Base-by-base conservation (phyloP, 2,888 invertebrate genomes). In the Thereva nobilitata region DNA sequence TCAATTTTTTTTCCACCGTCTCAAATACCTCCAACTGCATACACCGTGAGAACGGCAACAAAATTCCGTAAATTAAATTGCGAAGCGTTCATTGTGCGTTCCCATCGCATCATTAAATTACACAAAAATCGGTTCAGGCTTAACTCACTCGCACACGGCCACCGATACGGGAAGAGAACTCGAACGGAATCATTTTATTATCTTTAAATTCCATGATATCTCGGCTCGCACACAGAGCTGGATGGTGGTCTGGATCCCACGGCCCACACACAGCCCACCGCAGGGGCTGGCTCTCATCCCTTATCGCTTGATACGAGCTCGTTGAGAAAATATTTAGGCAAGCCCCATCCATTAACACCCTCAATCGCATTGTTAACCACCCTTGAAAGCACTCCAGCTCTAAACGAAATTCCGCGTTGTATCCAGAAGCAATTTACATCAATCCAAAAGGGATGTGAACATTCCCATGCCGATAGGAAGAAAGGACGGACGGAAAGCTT, bases 351-450 rank as follows among this genome's bases (percentile, higher is more conserved):
- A 61, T 61, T 61, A 61, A 61, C 61, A 61, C 61, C 61, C 61
- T 61, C 61, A 50, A 61, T 61, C 61, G 61, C 50, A 61, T 61
- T 61, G 61, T 61, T 61, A 61, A 61, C 61, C 61, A 61, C 61
- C 61, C 61, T 61, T 61, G 61, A 61, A 49, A 61, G 61, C 61
- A 61, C 61, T 61, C 50, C 41, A 50, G 50, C 61, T 49, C 61
- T 61, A 61, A 61, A 61, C 61, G 61, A 61, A 61, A 54, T 64
- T 54, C 23, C 64, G 54, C 64, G 64, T 64, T 64, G 61, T 61
- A 61, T 61, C 61, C 61, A 61, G 61, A 61, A 61, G 61, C 61
- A 61, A 61, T 61, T 61, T 61, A 61, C 61, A 61, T 64, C 54
- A 64, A 54, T 64, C 54, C 54, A 44, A 50, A 53, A 44, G 53